Evolutionary conservation across 2,888 invertebrate genomes (phyloP), one percentile per base, ranked within the genome.

Genomic region (Helobdella robusta): DNA sequence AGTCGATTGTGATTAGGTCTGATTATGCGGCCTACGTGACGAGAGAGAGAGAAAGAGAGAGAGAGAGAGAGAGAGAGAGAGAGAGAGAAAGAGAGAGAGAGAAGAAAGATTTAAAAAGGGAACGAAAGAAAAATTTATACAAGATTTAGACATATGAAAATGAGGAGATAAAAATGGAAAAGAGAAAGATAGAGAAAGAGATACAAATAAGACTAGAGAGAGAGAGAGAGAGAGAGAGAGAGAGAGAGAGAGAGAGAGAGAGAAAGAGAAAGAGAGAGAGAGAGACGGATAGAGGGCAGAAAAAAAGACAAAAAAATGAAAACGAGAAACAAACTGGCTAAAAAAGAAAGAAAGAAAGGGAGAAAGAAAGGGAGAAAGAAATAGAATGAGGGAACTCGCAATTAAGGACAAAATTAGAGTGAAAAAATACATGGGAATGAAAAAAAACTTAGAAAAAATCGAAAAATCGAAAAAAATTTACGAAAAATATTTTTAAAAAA

Each of bases 171-270:
- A n/a, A n/a, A n/a, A n/a, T n/a, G n/a, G n/a, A n/a, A 61, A 28
- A 6, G 20, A 61, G 61, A 61, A 23, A 61, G 46, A 61, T n/a
- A 61, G 61, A 48, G n/a, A 61, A 28, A 48, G n/a, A 48, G 61
- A 61, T 3, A 61, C 6, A 48, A 1, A 61, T 25, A 61, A 23
- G 46, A 48, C 23, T 30, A 61, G 6, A 61, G 44, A 61, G 59
- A 36, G 35, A 60, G 46, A 23, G 23, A 60, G 20, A 40, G 59
- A 59, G 28, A 46, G 59, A 59, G 59, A 35, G 3, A 44, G 59
- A 3, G 36, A 36, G 35, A 36, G 60, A 15, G 2, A 28, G 44
- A 36, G n/a, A 59, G 2, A n/a, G 40, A 59, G 34, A 32, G 60
- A 36, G 59, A 4, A 36, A 59, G 34, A 30, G 59, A 40, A 23